These are phyloP conservation scores for Phalera bucephala DNA, from an alignment of 2,888 invertebrate species.

Conservation along the genomic window DNA sequence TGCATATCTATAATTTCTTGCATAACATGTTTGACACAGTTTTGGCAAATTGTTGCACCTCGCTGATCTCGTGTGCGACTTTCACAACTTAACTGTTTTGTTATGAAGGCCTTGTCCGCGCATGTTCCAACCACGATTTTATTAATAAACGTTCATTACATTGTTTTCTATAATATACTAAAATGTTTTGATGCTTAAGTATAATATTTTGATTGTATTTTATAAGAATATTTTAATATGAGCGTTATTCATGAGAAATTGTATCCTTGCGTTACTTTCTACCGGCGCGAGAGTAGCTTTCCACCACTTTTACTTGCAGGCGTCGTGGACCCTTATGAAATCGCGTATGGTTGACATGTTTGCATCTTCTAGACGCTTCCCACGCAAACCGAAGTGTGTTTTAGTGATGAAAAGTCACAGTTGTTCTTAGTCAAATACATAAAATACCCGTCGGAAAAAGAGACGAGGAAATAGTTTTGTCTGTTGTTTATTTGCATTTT, in stretches of 20 bases:
- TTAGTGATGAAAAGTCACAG: too few relatives aligned
- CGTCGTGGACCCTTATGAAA: slow-evolving; percentile 31
- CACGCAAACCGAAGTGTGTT: too few relatives aligned
- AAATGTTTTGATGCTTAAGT: slow-evolving; percentile 1
- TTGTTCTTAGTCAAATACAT: too few relatives aligned
- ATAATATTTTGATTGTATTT: neutral
- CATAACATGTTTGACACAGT: slow-evolving; percentile 46
- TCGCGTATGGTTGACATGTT: slow-evolving; percentile 18
- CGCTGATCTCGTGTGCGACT: slow-evolving; percentile 43
- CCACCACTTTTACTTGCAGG: slow-evolving; percentile 38
- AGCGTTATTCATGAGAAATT: slow-evolving; percentile 42
- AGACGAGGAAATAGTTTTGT: neutral
- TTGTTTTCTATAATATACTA: slow-evolving; percentile 16
- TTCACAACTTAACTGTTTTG: slow-evolving; percentile 50
- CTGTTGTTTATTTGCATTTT: neutral
- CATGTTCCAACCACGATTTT: slow-evolving; percentile 36
- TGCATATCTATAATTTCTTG: slow-evolving; percentile 32
- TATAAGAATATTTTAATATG: slow-evolving; percentile 28
- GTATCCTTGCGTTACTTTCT: slow-evolving; percentile 52
- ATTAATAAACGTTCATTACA: slow-evolving; percentile 31
- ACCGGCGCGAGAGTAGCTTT: slow-evolving; percentile 46
- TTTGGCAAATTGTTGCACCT: slow-evolving; percentile 45
- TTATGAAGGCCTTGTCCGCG: slow-evolving; percentile 47
- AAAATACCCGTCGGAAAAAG: neutral
- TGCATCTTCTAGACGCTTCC: slow-evolving; percentile 5